Conservation (phyloP, 2,113 vertebrate genomes). For the Melanocharis versteri region DNA sequence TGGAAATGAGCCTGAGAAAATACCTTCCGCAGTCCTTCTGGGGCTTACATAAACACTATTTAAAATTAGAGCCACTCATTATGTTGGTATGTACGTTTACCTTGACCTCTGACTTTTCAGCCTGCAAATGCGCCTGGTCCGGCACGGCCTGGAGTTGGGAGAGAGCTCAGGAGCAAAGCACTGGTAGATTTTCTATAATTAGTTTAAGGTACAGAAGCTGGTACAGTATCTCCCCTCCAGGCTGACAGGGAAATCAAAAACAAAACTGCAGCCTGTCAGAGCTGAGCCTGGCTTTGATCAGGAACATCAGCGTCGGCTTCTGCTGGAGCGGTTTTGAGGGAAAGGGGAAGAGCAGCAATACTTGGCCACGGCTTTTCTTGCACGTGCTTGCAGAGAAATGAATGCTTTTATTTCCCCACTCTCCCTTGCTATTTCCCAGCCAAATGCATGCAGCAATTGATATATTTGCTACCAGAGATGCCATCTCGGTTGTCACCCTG, state of each 20-base stretch:
- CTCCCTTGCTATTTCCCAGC: background rate
- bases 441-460: background rate
- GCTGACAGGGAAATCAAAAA: background rate
- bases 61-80: constrained; percentile 52
- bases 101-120: constrained; percentile 31
- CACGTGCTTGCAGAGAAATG: background rate
- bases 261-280: background rate
- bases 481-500: background rate
- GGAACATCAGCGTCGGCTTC: background rate
- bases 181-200: background rate
- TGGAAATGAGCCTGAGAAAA: constrained; percentile 32
- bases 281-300: background rate
- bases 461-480: background rate
- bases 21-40: constrained; percentile 27
- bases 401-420: background rate
- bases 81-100: constrained; percentile 41
- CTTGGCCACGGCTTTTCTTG: background rate
- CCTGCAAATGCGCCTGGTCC: background rate
- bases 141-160: background rate
- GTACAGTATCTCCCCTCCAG: background rate
- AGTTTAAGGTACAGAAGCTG: background rate
- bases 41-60: constrained; percentile 37
- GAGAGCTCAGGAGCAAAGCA: background rate
- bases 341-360: background rate
- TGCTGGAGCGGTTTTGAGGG: background rate